Evolutionary conservation across 2,113 vertebrate species (phyloP).

Genomic region (Tympanuchus pallidicinctus): DNA sequence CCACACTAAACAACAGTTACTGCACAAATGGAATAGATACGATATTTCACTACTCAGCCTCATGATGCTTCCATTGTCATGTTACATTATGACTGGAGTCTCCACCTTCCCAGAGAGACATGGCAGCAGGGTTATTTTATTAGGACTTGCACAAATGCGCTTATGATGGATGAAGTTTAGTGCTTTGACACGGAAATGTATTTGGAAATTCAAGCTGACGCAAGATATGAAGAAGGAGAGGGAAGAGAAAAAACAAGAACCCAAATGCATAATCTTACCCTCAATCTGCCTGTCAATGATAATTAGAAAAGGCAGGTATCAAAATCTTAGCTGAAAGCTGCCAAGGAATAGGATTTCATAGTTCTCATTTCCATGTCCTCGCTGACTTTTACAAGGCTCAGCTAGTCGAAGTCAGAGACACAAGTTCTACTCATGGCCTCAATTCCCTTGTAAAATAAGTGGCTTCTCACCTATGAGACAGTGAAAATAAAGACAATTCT

Average conservation of each 20-base stretch:
- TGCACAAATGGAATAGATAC: conserved; percentile 73
- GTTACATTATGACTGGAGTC: conserved; percentile 61
- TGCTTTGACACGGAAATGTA: conserved; percentile 47
- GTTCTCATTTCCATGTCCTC: not conserved
- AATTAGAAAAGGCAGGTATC: conserved; percentile 58
- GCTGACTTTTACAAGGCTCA: not conserved
- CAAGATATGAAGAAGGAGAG: conserved; percentile 13
- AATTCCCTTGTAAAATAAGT: not conserved
- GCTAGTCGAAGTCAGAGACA: not conserved
- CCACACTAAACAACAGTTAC: conserved; percentile 76
- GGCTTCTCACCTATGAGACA: not conserved
- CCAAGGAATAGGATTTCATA: conserved; percentile 22
- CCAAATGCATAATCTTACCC: conserved; percentile 27
- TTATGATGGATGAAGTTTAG: conserved; percentile 43
- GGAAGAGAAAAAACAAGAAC: conserved; percentile 24
- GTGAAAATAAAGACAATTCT: not conserved
- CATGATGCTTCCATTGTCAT: conserved; percentile 73
- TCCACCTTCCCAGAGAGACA: conserved; percentile 57
- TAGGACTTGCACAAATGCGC: conserved; percentile 41
- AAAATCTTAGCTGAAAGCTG: conserved; percentile 31
- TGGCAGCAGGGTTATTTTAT: conserved; percentile 34
- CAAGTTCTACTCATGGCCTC: not conserved
- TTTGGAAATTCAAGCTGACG: conserved; percentile 48
- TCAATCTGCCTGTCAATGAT: conserved; percentile 48
- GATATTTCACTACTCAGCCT: conserved; percentile 66